Conservation (phyloP, 2,888 invertebrate genomes). For the Tenthredo scrophulariae region DNA sequence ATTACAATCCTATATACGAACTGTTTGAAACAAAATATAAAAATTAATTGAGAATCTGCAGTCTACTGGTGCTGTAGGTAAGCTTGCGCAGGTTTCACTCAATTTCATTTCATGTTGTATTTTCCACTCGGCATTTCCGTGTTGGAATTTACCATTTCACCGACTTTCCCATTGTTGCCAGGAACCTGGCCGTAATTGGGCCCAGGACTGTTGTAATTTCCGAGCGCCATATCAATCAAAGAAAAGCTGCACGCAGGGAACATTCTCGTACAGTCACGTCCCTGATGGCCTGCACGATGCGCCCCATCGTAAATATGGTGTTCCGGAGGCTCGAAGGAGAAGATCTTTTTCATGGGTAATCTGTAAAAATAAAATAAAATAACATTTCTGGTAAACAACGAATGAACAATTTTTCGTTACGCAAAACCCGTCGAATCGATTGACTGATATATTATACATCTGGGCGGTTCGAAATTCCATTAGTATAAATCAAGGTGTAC, state of each 20-base stretch:
- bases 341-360: constrained; percentile 83
- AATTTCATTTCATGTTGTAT: constrained; percentile 49
- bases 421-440: neutral
- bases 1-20: neutral
- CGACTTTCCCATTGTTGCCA: neutral
- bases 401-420: neutral
- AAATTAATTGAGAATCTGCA: constrained; percentile 24
- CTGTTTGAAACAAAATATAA: neutral
- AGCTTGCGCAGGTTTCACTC: neutral
- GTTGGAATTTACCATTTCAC: constrained; percentile 8
- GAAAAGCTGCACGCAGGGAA: constrained; percentile 86
- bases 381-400: neutral
- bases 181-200: constrained; percentile 55
- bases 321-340: constrained; percentile 83
- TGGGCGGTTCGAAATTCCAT: neutral
- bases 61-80: neutral
- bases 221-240: constrained; percentile 85
- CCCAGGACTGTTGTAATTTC: constrained; percentile 74
- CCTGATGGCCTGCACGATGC: constrained; percentile 79
- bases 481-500: neutral
- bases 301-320: constrained; percentile 85
- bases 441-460: neutral
- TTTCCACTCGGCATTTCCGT: constrained; percentile 34
- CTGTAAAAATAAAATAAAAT: constrained; percentile 75
- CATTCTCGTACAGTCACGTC: constrained; percentile 80